Conservation (phyloP, 2,113 vertebrate genomes). For the Myiopsitta monachus region DNA sequence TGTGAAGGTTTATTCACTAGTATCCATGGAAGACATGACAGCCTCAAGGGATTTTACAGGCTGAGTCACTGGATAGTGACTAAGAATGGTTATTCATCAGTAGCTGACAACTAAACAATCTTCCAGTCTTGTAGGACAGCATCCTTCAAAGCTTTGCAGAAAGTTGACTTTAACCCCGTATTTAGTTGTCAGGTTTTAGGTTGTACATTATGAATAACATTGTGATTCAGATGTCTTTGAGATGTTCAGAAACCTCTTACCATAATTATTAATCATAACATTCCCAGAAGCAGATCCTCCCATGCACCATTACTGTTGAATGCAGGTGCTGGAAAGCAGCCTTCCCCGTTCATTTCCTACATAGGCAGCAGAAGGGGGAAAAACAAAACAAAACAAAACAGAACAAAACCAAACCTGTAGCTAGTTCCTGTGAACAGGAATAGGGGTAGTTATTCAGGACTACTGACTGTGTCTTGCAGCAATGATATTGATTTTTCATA, state of each 20-base stretch:
- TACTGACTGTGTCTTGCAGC: neutral
- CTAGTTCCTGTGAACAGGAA: neutral
- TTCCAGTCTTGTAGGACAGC: neutral
- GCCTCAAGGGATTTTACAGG: neutral
- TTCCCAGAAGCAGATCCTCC: neutral
- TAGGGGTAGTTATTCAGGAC: neutral
- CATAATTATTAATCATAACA: neutral
- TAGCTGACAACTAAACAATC: constrained; percentile 29
- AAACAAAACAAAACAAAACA: neutral
- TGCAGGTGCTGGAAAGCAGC: neutral
- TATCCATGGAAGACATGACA: neutral
- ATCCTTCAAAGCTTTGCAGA: constrained; percentile 4
- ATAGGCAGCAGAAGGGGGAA: neutral
- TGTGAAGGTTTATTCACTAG: neutral
- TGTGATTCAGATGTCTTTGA: constrained; percentile 35
- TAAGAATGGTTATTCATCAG: constrained; percentile 1
- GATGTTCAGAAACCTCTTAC: neutral
- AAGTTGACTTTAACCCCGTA: neutral
- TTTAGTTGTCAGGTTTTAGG: neutral
- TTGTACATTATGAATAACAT: constrained; percentile 9
- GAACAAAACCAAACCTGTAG: neutral
- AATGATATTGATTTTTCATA: neutral
- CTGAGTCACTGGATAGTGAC: constrained; percentile 46
- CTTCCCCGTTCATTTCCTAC: neutral
- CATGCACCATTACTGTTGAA: neutral